Conservation (phyloP, 2,797 vertebrate species). For the Dendrocincla tyrannina region DNA sequence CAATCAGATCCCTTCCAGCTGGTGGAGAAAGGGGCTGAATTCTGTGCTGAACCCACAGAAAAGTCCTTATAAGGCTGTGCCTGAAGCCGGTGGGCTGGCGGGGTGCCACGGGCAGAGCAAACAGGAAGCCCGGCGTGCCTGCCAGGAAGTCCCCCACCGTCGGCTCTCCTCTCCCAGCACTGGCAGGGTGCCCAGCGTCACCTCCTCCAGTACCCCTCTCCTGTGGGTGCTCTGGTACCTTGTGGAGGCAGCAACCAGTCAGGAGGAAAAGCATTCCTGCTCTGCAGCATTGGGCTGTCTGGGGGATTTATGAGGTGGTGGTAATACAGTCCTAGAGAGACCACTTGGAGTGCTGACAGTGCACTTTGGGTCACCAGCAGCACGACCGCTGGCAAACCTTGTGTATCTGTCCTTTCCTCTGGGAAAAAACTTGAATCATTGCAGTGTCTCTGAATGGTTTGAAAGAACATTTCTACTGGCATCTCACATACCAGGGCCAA, state of each 20-base stretch:
- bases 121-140: conserved; percentile 19
- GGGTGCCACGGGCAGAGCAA: not conserved
- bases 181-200: accelerated
- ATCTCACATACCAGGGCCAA: accelerated
- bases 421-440: not conserved
- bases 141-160: not conserved
- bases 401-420: not conserved
- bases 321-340: not conserved
- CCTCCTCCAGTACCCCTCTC: not conserved
- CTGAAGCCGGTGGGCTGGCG: not conserved
- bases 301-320: not conserved
- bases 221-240: accelerated
- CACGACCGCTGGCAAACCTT: accelerated
- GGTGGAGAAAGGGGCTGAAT: not conserved
- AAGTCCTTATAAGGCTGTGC: conserved; percentile 43
- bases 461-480: not conserved
- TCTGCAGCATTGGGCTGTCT: not conserved
- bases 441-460: not conserved
- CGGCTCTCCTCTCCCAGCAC: accelerated
- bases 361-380: not conserved
- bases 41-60: not conserved
- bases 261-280: not conserved
- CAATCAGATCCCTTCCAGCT: not conserved
- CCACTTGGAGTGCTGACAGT: not conserved
- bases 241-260: not conserved